A percentile compares a stretch with the other conserved stretches of the same genome.
Evolutionary conservation across 2,888 invertebrate species (phyloP).

Genomic region (Clepsis dumicolana): DNA sequence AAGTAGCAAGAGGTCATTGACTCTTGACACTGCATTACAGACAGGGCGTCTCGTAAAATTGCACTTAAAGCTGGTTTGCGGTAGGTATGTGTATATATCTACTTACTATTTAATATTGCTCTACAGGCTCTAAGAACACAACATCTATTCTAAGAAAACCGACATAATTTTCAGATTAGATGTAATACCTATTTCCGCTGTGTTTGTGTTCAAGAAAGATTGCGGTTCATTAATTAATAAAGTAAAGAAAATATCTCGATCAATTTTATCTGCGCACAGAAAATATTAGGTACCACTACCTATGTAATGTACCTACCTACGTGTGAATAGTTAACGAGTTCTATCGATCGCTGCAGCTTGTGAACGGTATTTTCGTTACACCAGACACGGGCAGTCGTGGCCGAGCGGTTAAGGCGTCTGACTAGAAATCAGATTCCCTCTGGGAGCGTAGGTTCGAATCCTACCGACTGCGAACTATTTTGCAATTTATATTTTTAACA

Average conservation of each 20-base stretch:
- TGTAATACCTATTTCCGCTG: too few species aligned
- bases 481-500: conserved; percentile 42
- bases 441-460: conserved; percentile 92
- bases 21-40: neutral
- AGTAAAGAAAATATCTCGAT: too few species aligned
- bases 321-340: neutral
- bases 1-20: neutral
- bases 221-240: too few species aligned
- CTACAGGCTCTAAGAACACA: too few species aligned
- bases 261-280: too few species aligned
- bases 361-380: conserved; percentile 19
- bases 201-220: too few species aligned
- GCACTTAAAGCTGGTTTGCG: neutral
- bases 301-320: too few species aligned
- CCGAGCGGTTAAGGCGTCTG: conserved; percentile 91
- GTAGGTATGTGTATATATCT: neutral
- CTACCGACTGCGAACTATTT: conserved; percentile 87
- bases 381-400: conserved; percentile 85
- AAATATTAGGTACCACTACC: too few species aligned
- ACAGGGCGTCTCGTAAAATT: neutral
- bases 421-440: conserved; percentile 91
- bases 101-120: neutral
- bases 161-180: too few species aligned
- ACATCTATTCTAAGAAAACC: neutral
- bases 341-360: neutral